Percentiles rank a stretch among this genome's conserved stretches.
phyloP scores from a whole-genome alignment of 2,797 vertebrate genomes.

The Carapus acus region DNA sequence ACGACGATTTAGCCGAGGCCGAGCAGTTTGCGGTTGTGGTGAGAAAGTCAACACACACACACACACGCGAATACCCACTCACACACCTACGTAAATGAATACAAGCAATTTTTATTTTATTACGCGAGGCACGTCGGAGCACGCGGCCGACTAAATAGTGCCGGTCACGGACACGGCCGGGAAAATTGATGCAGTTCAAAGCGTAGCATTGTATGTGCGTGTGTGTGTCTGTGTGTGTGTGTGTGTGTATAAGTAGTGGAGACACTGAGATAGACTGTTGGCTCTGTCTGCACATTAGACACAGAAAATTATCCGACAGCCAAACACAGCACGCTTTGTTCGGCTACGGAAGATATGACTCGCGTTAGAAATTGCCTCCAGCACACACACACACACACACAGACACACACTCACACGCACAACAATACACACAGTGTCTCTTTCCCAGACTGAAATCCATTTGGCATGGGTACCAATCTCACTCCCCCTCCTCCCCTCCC shows the following conservation, averaged over 20 bases:
- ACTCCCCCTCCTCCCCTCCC: neutral
- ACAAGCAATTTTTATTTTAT: neutral
- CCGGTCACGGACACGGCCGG: conserved; percentile 4
- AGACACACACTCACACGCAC: conserved; percentile 8
- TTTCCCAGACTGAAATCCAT: neutral
- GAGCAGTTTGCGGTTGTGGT: conserved; percentile 87
- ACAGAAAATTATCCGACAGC: conserved; percentile 9
- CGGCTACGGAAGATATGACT: conserved; percentile 26
- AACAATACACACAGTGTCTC: conserved; percentile 8
- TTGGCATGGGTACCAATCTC: conserved; percentile 10
- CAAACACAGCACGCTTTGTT: conserved; percentile 50
- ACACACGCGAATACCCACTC: too few species aligned
- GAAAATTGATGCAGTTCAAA: conserved; percentile 16
- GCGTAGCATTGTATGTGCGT: conserved; percentile 6
- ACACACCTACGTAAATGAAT: conserved; percentile 1
- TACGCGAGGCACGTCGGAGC: neutral
- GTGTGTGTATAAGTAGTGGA: neutral
- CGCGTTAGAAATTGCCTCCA: conserved; percentile 29
- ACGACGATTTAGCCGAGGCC: conserved; percentile 80
- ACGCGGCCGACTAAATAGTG: conserved; percentile 24
- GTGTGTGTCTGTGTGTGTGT: neutral
- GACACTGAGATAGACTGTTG: conserved; percentile 5
- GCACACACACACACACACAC: conserved; percentile 7
- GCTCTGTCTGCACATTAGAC: conserved; percentile 13
- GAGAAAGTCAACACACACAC: conserved; percentile 44